Conservation (phyloP, 2,888 invertebrate species). For the Selenia dentaria region DNA sequence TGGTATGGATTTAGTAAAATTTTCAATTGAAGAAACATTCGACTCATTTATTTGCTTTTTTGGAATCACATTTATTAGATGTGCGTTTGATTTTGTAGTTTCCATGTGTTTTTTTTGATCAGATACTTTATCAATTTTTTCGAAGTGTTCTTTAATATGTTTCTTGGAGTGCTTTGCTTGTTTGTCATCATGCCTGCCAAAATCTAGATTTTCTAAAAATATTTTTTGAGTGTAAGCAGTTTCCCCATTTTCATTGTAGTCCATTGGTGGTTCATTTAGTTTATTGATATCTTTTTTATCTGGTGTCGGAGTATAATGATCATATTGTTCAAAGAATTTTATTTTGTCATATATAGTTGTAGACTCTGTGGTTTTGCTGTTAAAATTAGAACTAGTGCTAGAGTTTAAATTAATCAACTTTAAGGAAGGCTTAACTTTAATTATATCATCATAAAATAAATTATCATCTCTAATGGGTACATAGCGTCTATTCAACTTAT, state of each 20-base stretch:
- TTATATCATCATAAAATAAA: too few species aligned
- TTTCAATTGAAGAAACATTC: conserved; percentile 7
- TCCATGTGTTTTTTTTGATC: neutral
- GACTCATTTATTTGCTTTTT: conserved; percentile 3
- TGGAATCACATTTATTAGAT: neutral
- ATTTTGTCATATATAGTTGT: conserved; percentile 58
- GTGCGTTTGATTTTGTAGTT: conserved; percentile 5
- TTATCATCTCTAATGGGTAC: too few species aligned
- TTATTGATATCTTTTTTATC: conserved; percentile 19
- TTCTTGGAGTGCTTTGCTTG: conserved; percentile 51
- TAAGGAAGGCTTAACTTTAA: too few species aligned
- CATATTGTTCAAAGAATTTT: conserved; percentile 73
- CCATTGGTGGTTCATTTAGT: neutral
- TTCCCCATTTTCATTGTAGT: conserved; percentile 29
- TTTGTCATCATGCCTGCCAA: conserved; percentile 36
- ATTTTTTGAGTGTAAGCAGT: conserved; percentile 31
- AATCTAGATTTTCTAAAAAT: conserved; percentile 45
- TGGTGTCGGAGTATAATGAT: conserved; percentile 48
- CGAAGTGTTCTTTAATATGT: conserved; percentile 37
- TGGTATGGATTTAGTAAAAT: conserved; percentile 5
- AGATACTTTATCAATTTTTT: conserved; percentile 3
- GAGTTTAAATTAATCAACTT: too few species aligned
- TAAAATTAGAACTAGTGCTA: neutral
- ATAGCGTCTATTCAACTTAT: neutral
- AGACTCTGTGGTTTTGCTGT: neutral